These are phyloP conservation scores for Euschistus heros DNA, from an alignment of 1,140 invertebrate genomes.

Conservation along the genomic window DNA sequence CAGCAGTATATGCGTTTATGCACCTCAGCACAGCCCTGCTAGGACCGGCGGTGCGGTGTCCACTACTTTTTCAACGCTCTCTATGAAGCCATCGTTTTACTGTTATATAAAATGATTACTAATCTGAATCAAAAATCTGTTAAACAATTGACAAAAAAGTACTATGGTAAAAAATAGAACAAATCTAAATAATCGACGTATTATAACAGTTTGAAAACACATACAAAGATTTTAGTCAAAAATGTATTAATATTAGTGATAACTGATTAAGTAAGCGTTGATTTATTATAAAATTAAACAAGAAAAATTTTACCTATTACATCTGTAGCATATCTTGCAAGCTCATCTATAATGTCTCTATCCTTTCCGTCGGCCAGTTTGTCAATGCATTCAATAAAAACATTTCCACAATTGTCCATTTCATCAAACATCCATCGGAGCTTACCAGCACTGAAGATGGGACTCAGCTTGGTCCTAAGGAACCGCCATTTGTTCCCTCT, in stretches of 20 bases:
- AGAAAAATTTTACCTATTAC: slow-evolving; percentile 5
- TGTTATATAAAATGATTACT: too few species aligned
- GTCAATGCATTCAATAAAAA: slow-evolving; percentile 21
- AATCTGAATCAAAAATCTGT: background rate
- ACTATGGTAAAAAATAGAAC: background rate
- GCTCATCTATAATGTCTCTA: slow-evolving; percentile 6
- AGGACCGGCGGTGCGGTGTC: too few species aligned
- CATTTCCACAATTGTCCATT: slow-evolving; percentile 27
- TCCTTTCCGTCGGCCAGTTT: background rate
- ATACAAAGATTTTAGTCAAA: too few species aligned
- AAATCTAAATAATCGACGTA: background rate
- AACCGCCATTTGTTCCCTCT: slow-evolving; percentile 34
- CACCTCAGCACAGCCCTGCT: too few species aligned
- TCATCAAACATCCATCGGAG: slow-evolving; percentile 30
- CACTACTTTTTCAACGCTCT: too few species aligned
- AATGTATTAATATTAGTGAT: too few species aligned
- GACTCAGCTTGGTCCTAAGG: slow-evolving; percentile 32
- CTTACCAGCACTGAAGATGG: slow-evolving; percentile 29
- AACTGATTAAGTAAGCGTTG: background rate
- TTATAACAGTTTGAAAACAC: too few species aligned
- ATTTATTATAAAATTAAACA: too few species aligned
- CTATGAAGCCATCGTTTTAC: too few species aligned
- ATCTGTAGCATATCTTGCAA: slow-evolving; percentile 24
- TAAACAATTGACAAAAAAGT: background rate
- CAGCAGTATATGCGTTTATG: too few species aligned